A percentile compares a stretch with the other conserved stretches of the same genome.
phyloP scores from a whole-genome alignment of 2,888 invertebrate genomes.

The Ryuthela nishihirai region DNA sequence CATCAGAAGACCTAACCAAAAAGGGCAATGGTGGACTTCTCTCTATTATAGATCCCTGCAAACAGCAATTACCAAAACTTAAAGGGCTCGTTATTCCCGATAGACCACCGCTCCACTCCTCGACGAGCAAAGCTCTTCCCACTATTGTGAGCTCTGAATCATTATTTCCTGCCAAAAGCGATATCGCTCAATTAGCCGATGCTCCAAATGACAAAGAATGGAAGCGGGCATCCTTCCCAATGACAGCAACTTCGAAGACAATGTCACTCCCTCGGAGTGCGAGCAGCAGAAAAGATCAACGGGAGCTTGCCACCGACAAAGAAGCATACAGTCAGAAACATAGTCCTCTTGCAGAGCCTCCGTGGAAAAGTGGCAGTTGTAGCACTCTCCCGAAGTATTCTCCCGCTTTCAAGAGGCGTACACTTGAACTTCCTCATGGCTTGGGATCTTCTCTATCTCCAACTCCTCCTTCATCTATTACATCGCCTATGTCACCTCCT shows the following conservation, averaged over 20 bases:
- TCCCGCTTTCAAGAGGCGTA: conserved; percentile 72
- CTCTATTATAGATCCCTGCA: conserved; percentile 52
- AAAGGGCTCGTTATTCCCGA: conserved; percentile 87
- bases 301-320: conserved; percentile 11
- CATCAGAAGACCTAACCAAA: conserved; percentile 24
- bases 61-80: conserved; percentile 75
- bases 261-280: conserved; percentile 19
- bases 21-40: conserved; percentile 11
- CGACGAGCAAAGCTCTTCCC: conserved; percentile 58
- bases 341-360: conserved; percentile 38
- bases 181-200: background rate
- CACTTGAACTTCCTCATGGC: conserved; percentile 46
- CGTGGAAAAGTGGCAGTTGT: conserved; percentile 42
- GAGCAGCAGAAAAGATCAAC: background rate
- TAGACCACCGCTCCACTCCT: conserved; percentile 57
- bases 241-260: conserved; percentile 10
- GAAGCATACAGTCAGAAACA: conserved; percentile 5
- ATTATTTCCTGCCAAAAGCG: conserved; percentile 8
- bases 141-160: conserved; percentile 33
- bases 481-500: conserved; percentile 29
- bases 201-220: conserved; percentile 9
- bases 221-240: conserved; percentile 18
- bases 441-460: conserved; percentile 57
- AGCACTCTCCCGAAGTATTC: conserved; percentile 67
- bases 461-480: conserved; percentile 23